Base-by-base conservation (phyloP, 2,797 vertebrate species). In the Crocodylus rhombifer region DNA sequence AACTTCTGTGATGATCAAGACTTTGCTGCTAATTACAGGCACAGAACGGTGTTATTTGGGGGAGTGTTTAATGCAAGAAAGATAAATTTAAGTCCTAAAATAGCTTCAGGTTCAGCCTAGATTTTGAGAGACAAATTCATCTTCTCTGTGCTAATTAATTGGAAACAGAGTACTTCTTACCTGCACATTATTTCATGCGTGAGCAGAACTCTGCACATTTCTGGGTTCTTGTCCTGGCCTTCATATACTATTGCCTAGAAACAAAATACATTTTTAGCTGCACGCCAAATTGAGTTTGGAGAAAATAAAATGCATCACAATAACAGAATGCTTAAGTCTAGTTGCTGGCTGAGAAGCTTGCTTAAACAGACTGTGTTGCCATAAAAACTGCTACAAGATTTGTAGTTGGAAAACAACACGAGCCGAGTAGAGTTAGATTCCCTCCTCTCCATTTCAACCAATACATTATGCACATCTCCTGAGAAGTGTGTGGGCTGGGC, bases 101-200 rank as follows among this genome's bases (percentile, higher is more conserved):
- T 97, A 98, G 97, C 97, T 97, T 94, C 97, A 96, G 96, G 96
- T 98, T 98, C 98, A 98, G 97, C 98, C 98, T 98, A 98, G 97
- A 98, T 98, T 97, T 96, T 95, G 97, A 96, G 96, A 96, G 91
- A 93, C 92, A 97, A 95, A 98, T 98, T 96, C 97, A 97, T 98
- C 98, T 98, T 98, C 97, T 97, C 95, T 96, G 98, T 97, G 95
- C 97, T 98, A 98, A 98, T 98, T 97, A 97, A 95, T 97, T 97
- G 97, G 97, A 90, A 96, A 95, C 80, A 25, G 85, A 25, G 69
- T 88, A 78, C 96, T 95, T 96, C 97, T 98, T 98, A 98, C 99
- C 99, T 99, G 99, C 99, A 99, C 99, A 99, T 99, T 98, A 99
- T 99, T 97, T 99, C 99, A 20, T 99, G 99, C 86, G 99, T 99